Conservation (phyloP, 2,113 vertebrate species). For the Gopherus flavomarginatus region DNA sequence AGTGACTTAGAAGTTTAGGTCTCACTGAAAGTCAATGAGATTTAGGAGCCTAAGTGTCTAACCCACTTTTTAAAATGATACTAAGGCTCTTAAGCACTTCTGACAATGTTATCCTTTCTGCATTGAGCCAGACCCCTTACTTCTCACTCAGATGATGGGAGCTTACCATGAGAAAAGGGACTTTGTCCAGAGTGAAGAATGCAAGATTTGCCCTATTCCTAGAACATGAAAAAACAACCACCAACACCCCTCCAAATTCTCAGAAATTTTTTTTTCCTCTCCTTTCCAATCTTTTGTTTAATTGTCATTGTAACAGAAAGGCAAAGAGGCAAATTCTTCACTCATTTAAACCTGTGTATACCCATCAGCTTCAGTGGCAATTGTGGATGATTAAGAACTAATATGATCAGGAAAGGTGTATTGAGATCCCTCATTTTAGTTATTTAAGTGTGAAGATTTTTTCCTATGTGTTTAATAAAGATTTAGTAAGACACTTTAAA, state of each 20-base stretch:
- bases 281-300: neutral
- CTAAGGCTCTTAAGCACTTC: neutral
- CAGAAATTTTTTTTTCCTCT: neutral
- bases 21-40: too few relatives aligned
- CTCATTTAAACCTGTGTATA: neutral
- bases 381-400: neutral
- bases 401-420: neutral
- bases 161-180: neutral
- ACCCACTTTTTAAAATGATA: too few relatives aligned
- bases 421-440: neutral
- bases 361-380: neutral
- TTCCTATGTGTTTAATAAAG: neutral
- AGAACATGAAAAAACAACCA: neutral
- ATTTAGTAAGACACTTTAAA: neutral
- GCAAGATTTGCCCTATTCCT: neutral
- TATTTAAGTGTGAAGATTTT: neutral
- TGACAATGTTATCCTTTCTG: neutral
- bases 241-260: neutral
- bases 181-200: neutral
- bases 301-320: neutral
- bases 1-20: too few relatives aligned
- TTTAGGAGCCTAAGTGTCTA: too few relatives aligned
- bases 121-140: neutral
- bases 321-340: rapidly evolving
- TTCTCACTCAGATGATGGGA: neutral